Base-by-base conservation (phyloP, 2,113 vertebrate species). In the Charina bottae region DNA sequence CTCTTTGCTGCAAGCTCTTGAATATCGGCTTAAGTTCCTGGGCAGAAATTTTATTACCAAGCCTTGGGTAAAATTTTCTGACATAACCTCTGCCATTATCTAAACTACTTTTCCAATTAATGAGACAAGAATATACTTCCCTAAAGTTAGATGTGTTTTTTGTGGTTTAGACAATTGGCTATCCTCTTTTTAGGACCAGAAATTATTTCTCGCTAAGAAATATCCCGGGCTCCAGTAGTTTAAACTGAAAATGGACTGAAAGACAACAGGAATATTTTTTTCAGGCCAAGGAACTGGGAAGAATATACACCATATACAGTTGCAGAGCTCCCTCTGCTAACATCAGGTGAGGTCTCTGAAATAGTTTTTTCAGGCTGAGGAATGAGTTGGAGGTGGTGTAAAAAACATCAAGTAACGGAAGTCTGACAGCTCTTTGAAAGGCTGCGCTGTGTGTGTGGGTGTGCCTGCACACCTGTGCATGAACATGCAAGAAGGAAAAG, bases 251-350 rank as follows among this genome's bases (percentile, higher is more conserved):
- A 46, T 3, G 89, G 88, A 3, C 60, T 93, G 86, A 84, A 5
- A 28, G 55, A 28, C 89, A 37, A 95, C 56, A 19, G 4, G 89
- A 88, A 26, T 56, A 86, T 28, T 87, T 78, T 54, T 78, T 89
- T 19, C 8, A 26, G 3, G 12, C 68, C 85, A 95, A 94, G 62
- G 15, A 83, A 72, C 78, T 91, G 55, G 83, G 4, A 54, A 86
- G 53, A 53, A 15, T 86, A 33, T n/a, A 86, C 54, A 19, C 53
- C 42, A 26, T 28, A 33, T 55, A 55, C 17, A 13, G 19, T 13
- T n/a, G 13, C 26, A 86, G 85, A 86, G n/a, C 26, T n/a, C 12
- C 84, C 53, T 55, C 53, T n/a, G 13, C 53, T 86, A 86, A 21
- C 13, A 33, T n/a, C 85, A 86, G 5, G 15, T 19, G 53, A 86